A percentile compares a stretch with the other conserved stretches of the same genome.
phyloP scores from a whole-genome alignment of 1,140 invertebrate genomes.

The Bombus huntii region DNA sequence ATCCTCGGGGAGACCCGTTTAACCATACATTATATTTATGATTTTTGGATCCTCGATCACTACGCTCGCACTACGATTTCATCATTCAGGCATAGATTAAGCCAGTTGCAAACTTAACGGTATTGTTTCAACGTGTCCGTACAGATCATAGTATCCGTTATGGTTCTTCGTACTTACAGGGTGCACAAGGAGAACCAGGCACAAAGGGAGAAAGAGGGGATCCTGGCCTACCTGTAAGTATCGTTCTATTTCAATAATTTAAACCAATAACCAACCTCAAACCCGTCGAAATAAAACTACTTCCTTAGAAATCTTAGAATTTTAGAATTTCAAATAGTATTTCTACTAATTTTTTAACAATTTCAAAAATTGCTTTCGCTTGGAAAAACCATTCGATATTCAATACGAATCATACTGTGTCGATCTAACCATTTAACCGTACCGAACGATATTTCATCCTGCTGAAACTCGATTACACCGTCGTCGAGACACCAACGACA shows the following conservation, averaged over 20 bases:
- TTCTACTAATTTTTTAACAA: not conserved
- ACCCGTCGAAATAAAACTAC: too few species aligned
- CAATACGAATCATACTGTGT: not conserved
- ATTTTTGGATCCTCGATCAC: conserved; percentile 41
- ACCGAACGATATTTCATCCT: conserved; percentile 21
- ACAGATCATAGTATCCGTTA: conserved; percentile 39
- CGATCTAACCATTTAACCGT: not conserved
- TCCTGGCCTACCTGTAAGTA: conserved; percentile 94
- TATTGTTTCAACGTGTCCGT: not conserved
- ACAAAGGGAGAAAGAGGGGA: conserved; percentile 95
- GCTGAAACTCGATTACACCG: conserved; percentile 47
- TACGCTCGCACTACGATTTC: conserved; percentile 13
- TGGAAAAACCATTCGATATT: not conserved
- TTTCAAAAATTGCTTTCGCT: not conserved
- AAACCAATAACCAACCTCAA: not conserved
- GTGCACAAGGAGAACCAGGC: conserved; percentile 94
- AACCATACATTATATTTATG: conserved; percentile 55
- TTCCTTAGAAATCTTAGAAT: too few species aligned
- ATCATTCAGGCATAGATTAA: conserved; percentile 41
- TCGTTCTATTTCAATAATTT: not conserved
- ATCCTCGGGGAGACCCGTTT: conserved; percentile 70
- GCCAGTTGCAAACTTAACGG: conserved; percentile 30
- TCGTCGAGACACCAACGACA: conserved; percentile 55
- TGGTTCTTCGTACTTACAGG: conserved; percentile 84
- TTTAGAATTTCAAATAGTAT: not conserved